A percentile compares a stretch with the other conserved stretches of the same genome.
Conservation (phyloP, 1,140 invertebrate species). For the Adoxophyes honmai region DNA sequence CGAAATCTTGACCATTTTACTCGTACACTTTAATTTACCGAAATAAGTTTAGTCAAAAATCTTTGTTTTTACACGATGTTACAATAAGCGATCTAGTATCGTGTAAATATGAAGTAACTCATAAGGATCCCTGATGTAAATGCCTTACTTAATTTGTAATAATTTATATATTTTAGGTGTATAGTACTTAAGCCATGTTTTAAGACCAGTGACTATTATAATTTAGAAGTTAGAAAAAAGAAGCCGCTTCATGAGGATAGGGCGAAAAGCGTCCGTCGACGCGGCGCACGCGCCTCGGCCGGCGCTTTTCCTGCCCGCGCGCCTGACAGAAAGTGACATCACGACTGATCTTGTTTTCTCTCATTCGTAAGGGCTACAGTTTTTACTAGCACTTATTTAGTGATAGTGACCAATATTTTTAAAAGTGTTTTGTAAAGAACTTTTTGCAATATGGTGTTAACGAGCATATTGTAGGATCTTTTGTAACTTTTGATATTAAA, state of each 20-base stretch:
- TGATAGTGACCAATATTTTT: conserved; percentile 47
- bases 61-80: conserved; percentile 73
- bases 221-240: conserved; percentile 64
- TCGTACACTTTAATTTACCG: conserved; percentile 70
- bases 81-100: conserved; percentile 57
- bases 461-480: conserved; percentile 66
- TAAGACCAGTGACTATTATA: conserved; percentile 76
- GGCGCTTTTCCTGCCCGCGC: conserved; percentile 54
- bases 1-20: conserved; percentile 75
- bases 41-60: conserved; percentile 73
- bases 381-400: conserved; percentile 61
- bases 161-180: conserved; percentile 77
- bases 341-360: conserved; percentile 58
- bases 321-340: conserved; percentile 66
- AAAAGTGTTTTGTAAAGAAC: conserved; percentile 61
- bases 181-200: conserved; percentile 77
- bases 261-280: conserved; percentile 62
- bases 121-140: conserved; percentile 70
- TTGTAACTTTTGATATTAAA: conserved; percentile 75
- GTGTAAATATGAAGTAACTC: conserved; percentile 68
- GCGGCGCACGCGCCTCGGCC: conserved; percentile 50
- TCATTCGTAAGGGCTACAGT: conserved; percentile 46
- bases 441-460: conserved; percentile 56
- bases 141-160: conserved; percentile 77
- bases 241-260: conserved; percentile 46